Evolutionary conservation across 2,888 invertebrate species (phyloP), one percentile per base, ranked within the genome.

Genomic region (Troides helena): DNA sequence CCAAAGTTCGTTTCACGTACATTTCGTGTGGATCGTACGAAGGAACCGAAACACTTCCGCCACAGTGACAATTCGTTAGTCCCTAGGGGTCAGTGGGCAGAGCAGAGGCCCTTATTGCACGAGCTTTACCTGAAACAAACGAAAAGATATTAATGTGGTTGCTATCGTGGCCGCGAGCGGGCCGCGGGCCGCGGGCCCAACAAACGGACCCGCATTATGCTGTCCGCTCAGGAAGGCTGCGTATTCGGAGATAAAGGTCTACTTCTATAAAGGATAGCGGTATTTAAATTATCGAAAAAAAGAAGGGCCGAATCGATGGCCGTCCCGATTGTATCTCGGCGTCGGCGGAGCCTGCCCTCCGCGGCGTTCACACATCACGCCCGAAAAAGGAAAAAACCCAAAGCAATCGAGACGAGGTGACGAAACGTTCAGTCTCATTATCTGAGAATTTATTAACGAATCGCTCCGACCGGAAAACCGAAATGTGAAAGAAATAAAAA

Each of bases 381-480:
- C 84, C 86, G 77, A 88, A 90, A 90, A 89, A 53, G 82, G 78
- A 84, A 86, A 86, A 88, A 88, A 84, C 82, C 83, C 82, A 87
- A 88, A 89, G 88, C 91, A 91, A 92, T 92, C 91, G 90, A 90
- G 90, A 87, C 85, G 92, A 92, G 92, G 92, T 92, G 92, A 92
- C 91, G 92, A 92, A 92, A 92, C 92, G 92, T 90, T 92, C 92
- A 91, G 91, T 90, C 91, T 92, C 92, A 92, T 92, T 92, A 92
- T 92, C 92, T 90, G 90, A 88, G 92, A 92, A 92, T 92, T 92
- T 92, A 92, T 92, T 92, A 92, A 92, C 92, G 92, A 92, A 91
- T 91, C 90, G 91, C 76, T 78, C 85, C 85, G 90, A 92, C 92
- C 92, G 92, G 92, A 91, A 92, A 92, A 92, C 92, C 90, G 77